Evolutionary conservation across 2,888 invertebrate genomes (phyloP), one percentile per base, ranked within the genome.

Genomic region (Noctua fimbriata): DNA sequence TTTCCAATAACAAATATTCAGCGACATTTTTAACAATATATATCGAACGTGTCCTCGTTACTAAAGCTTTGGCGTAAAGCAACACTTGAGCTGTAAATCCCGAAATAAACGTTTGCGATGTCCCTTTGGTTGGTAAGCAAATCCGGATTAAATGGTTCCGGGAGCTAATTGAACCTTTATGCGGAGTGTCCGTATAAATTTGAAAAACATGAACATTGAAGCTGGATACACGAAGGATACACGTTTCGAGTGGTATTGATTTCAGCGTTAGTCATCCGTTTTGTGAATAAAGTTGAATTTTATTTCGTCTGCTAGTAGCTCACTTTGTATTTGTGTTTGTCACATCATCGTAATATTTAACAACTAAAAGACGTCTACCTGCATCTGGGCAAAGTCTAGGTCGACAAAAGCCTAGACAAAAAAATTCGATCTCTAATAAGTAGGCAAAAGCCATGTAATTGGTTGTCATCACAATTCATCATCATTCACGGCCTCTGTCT

Each of bases 91-190:
- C 81, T 84, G 85, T 81, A 90, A 91, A 89, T 85, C 81, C 86
- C 32, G 66, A 83, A 87, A 90, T 89, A 90, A 91, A 88, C 89
- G 87, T 86, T 85, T 84, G 78, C 87, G 87, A 83, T 86, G 88
- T 89, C 89, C 89, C 87, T 90, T 90, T 91, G 87, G 89, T 85
- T 88, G 87, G 91, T 91, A 89, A 92, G 90, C 92, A 92, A 93
- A 93, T 93, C 92, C 91, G 92, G 93, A 92, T 94, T 93, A 91
- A 90, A 86, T 88, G 88, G 87, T 89, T 86, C 79, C 81, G 81
- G 77, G 87, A 89, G 85, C 90, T 90, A 90, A 91, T 91, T 89
- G 90, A 88, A 88, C 88, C 86, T 87, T 88, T 83, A 77, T 73
- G 81, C 76, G 78, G 76, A 81, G 84, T 82, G 83, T 88, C 73